Conservation (phyloP, 2,797 vertebrate genomes). For the Salarias fasciatus region DNA sequence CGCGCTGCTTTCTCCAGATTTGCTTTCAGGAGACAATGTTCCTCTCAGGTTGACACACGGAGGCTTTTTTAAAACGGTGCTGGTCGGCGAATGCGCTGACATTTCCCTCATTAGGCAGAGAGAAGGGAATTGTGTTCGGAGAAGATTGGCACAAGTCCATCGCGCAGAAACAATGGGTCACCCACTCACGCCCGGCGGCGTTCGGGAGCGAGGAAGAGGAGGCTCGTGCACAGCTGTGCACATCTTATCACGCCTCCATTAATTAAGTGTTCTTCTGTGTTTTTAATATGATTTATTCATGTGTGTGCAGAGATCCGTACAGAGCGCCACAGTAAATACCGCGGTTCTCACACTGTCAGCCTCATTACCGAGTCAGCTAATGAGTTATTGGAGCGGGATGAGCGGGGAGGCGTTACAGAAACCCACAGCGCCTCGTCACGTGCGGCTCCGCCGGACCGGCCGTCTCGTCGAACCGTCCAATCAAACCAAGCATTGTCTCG, state of each 20-base stretch:
- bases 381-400: conserved; percentile 59
- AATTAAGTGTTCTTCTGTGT: conserved; percentile 44
- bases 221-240: conserved; percentile 14
- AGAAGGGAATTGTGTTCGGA: conserved; percentile 23
- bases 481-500: not conserved
- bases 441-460: conserved; percentile 5
- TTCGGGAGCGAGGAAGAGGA: conserved; percentile 28
- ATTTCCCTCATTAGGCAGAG: conserved; percentile 40
- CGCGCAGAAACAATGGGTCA: too few species aligned
- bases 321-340: conserved; percentile 52
- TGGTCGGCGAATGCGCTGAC: conserved; percentile 8
- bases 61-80: conserved; percentile 33
- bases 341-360: conserved; percentile 33
- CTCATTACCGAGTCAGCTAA: conserved; percentile 57
- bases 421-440: conserved; percentile 35
- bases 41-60: conserved; percentile 11
- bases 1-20: conserved; percentile 11
- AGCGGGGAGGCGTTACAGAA: conserved; percentile 35
- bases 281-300: conserved; percentile 66
- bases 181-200: conserved; percentile 7
- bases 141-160: conserved; percentile 57
- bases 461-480: conserved; percentile 3
- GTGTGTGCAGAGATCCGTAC: conserved; percentile 37
- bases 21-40: conserved; percentile 36
- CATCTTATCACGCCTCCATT: conserved; percentile 1